Evolutionary conservation across 2,888 invertebrate genomes (phyloP).

Genomic region (Beris morrisii): DNA sequence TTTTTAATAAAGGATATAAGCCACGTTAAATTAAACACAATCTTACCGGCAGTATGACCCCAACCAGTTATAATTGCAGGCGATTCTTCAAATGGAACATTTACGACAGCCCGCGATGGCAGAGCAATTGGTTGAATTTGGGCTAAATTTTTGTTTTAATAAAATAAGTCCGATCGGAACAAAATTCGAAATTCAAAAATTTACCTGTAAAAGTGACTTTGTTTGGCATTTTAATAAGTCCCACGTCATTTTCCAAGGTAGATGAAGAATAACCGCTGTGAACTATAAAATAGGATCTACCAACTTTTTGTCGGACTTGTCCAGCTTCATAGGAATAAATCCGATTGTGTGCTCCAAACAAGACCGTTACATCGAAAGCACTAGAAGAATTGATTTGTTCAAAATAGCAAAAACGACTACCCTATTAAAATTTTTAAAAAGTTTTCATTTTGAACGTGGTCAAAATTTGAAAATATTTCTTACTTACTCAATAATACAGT

Average conservation of each 20-base stretch:
- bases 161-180: too few species aligned
- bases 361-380: constrained; percentile 42
- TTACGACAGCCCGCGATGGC: constrained; percentile 49
- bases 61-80: constrained; percentile 44
- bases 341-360: constrained; percentile 54
- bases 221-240: constrained; percentile 47
- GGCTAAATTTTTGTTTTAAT: constrained; percentile 48
- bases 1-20: too few species aligned
- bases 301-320: constrained; percentile 8
- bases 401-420: too few species aligned
- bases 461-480: too few species aligned
- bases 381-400: neutral
- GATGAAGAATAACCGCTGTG: constrained; percentile 3
- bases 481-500: constrained; percentile 47
- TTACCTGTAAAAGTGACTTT: constrained; percentile 50
- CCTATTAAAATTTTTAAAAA: too few species aligned
- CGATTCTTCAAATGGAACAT: constrained; percentile 43
- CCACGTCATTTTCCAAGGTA: constrained; percentile 31
- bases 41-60: constrained; percentile 43
- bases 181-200: too few species aligned
- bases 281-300: constrained; percentile 16
- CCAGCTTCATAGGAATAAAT: constrained; percentile 7
- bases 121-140: constrained; percentile 54
- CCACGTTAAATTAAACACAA: too few species aligned
- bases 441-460: too few species aligned